Evolutionary conservation across 2,797 vertebrate species (phyloP), one percentile per base, ranked within the genome.

Genomic region (Orestias chungarensis): DNA sequence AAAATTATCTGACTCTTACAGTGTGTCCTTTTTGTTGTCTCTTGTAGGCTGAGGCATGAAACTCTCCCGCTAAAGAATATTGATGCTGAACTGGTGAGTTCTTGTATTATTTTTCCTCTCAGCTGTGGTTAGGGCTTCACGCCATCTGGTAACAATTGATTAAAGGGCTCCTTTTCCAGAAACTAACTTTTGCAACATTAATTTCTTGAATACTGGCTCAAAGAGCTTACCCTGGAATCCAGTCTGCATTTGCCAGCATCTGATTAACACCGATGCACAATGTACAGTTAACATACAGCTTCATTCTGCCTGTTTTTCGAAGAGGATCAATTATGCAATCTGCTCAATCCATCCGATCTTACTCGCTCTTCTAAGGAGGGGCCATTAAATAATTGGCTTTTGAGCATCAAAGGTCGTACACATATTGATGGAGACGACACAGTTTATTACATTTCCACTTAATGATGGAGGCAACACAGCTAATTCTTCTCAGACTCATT

Each of bases 71-170:
- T 92, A 89, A 93, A 82, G 67, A 0, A 52, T 71, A 75, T 93
- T 92, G 86, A 92, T 92, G 92, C 87, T 90, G 86, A 93, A 91
- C 91, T 94, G 93, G 93, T 94, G 81, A 94, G 93, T 91, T 70
- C 29, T 64, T 25, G 8, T 40, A 49, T 78, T 80, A 59, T 57
- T 61, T 71, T 72, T 73, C 78, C 75, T 54, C 57, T 71, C 62
- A 31, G 50, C 59, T 55, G 54, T 70, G 42, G 61, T 75, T 70
- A 47, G 64, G 20, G 7, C 49, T 70, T 42, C 55, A 1, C 61
- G 68, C 61, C 74, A 76, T 80, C 75, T 83, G 74, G 40, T 73
- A 65, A 74, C 66, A 73, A 69, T 47, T 70, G 49, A 68, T 66
- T 66, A 68, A 81, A 72, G 50, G 6, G 47, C 42, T 35, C 25